Evolutionary conservation across 53 echinoderm and acorn worm species (phyloP), one percentile per base, ranked within the genome.

Genomic region (Paelopatides confundens): DNA sequence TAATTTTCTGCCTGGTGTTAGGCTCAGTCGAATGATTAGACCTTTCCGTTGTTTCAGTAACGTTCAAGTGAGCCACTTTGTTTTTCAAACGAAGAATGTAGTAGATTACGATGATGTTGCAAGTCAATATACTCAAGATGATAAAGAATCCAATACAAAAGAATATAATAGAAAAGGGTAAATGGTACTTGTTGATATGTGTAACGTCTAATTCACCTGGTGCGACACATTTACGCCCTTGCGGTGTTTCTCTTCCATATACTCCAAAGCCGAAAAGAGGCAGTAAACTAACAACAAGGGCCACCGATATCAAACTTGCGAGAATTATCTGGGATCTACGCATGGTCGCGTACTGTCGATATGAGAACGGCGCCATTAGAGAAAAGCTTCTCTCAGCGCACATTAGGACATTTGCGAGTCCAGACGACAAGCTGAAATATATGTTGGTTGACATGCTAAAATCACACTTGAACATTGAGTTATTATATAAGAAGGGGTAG

Each of bases 71-170:
- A 18, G 84, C 84, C 32, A 83, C n/a, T 65, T 63, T 83, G 63
- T 65, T 83, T 29, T 21, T 83, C 47, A 83, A 12, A 18, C 64
- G 63, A 13, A 64, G 37, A 33, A 83, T 83, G 40, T 13, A 83
- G 65, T 83, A 83, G 7, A 83, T 63, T 31, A 83, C 39, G 46
- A 65, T 64, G 29, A 83, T 23, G 65, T 83, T 83, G 65, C 64
- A 83, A 9, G 32, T 13, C 27, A 83, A 64, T 11, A 83, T 65
- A 18, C 38, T 33, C 11, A 63, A 35, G 3, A 83, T 83, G 26
- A 83, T 65, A 2, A 40, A 37, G 27, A 64, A 83, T 40, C 84
- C 84, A 35, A 83, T 65, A 64, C 24, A 24, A 27, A 83, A 65
- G 65, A 83, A 83, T 4, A 39, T 24, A 3, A 83, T 23, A 3